Evolutionary conservation across 2,797 vertebrate genomes (phyloP).

Genomic region (Hozukius guyotensis): DNA sequence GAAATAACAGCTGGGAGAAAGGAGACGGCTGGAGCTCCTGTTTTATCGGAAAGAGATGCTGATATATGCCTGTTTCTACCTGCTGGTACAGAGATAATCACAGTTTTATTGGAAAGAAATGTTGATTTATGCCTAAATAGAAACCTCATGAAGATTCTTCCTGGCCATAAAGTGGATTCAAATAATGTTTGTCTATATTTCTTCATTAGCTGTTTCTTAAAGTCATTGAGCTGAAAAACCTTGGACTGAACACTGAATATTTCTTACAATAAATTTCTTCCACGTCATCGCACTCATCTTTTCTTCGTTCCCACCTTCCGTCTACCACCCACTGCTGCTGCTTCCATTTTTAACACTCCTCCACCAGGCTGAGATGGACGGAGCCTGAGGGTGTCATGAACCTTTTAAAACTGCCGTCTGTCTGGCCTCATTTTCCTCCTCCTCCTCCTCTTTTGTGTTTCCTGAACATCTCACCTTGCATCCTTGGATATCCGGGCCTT

Average conservation of each 20-base stretch:
- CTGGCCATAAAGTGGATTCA: neutral
- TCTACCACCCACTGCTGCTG: neutral
- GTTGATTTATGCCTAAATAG: neutral
- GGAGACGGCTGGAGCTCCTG: neutral
- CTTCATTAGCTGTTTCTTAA: neutral
- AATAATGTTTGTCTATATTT: neutral
- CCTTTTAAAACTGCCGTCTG: neutral
- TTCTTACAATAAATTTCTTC: neutral
- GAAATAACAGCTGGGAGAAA: neutral
- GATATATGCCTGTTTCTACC: neutral
- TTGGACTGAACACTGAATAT: too few species aligned
- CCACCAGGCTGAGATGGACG: neutral
- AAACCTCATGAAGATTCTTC: neutral
- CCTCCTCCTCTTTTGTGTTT: neutral
- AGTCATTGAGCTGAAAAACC: neutral
- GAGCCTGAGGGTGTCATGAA: neutral
- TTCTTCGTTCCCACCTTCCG: neutral
- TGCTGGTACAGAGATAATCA: neutral
- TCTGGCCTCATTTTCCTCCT: neutral
- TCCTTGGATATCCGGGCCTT: constrained; percentile 90
- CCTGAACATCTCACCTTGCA: constrained; percentile 85
- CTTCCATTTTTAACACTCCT: neutral
- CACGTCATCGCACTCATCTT: neutral
- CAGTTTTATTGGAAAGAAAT: neutral
- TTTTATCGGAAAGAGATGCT: neutral